Evolutionary conservation across 2,888 invertebrate genomes (phyloP).

Genomic region (Lamellibrachia satsuma): DNA sequence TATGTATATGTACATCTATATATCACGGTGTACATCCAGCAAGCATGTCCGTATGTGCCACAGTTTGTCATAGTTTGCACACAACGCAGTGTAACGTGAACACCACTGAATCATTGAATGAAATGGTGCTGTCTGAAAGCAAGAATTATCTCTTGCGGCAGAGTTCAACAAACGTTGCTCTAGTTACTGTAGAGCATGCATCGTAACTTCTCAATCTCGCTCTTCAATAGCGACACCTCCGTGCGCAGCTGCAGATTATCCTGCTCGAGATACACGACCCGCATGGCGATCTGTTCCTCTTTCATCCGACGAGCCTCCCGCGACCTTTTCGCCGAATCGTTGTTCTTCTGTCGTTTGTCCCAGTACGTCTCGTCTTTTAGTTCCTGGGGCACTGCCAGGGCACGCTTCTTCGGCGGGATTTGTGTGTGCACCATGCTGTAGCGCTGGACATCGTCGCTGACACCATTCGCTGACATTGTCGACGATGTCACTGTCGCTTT

Average conservation of each 20-base stretch:
- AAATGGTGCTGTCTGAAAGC: not conserved
- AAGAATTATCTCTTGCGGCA: not conserved
- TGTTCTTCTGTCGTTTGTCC: conserved; percentile 66
- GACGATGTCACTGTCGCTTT: not conserved
- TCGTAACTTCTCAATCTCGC: conserved; percentile 59
- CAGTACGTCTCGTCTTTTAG: conserved; percentile 62
- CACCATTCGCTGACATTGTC: not conserved
- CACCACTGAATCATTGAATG: not conserved
- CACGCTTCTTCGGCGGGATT: conserved; percentile 54
- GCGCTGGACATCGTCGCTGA: not conserved
- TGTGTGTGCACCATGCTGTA: not conserved
- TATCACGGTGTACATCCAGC: not conserved
- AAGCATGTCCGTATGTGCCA: not conserved
- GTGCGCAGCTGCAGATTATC: conserved; percentile 63
- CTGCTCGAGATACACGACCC: conserved; percentile 61
- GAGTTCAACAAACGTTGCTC: conserved; percentile 27
- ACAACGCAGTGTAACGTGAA: not conserved
- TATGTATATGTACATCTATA: not conserved
- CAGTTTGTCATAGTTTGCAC: not conserved
- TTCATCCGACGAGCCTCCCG: conserved; percentile 63
- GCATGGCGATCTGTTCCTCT: conserved; percentile 62
- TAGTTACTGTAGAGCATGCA: conserved; percentile 52
- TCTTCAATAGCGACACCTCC: conserved; percentile 58
- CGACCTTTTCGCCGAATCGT: conserved; percentile 65
- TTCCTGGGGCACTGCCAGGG: conserved; percentile 48